Evolutionary conservation across 2,888 invertebrate genomes (phyloP), one percentile per base, ranked within the genome.

Genomic region (Melipona beecheii): DNA sequence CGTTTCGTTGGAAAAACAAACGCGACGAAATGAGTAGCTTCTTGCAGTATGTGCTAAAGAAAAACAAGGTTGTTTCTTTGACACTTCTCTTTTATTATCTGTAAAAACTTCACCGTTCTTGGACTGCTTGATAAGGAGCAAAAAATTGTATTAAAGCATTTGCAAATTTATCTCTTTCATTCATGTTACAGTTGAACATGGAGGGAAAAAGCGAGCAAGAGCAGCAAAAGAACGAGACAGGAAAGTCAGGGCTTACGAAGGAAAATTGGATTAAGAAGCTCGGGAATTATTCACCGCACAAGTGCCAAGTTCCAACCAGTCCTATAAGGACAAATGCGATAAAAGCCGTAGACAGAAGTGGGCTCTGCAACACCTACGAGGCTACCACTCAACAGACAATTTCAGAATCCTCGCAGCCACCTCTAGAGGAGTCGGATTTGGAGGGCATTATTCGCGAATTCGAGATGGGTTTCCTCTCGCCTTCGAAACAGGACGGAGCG

Each of bases 381-480:
- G 1, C 69, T 1, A 17, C 4, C 3, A 66, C 64, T 15, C 68
- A 74, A 3, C n/a, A 15, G 15, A 31, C 1, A 66, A 58, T 13
- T 56, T n/a, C 15, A 24, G 17, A 6, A 11, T 68, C 75, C 17
- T n/a, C 66, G n/a, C 9, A 0, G 2, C 13, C 64, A 2, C 72
- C 80, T 9, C 54, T 21, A 9, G 79, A 86, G 43, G 76, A 85
- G 75, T 86, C 88, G 19, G 83, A 87, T n/a, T 65, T 93, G 66
- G 90, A 91, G 24, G 85, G 73, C 15, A 89, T 92, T 5, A 89
- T 91, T 50, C 87, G 84, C 0, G 90, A 92, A 66, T 92, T 92
- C 76, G 92, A 92, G 64, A 84, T 49, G 24, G 87, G 84, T 9
- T 91, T 85, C 64, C 69, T 85, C 54, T 91, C 92, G 1, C 90